These are phyloP conservation scores for Coregonus suidteri DNA, from an alignment of 2,797 vertebrate genomes.

Conservation along the genomic window DNA sequence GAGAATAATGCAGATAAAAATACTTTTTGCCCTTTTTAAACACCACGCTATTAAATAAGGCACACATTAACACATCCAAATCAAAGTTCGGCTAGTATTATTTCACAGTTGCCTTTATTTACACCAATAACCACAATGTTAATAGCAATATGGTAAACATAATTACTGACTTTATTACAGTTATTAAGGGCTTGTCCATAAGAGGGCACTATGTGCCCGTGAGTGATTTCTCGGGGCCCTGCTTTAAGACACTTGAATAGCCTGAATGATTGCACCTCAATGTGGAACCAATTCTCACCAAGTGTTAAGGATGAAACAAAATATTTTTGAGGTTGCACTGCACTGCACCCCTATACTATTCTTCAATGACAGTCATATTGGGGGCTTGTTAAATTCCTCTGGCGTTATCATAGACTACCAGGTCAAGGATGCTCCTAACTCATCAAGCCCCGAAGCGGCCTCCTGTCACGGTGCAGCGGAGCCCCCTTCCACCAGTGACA, in stretches of 20 bases:
- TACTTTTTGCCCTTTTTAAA: not conserved
- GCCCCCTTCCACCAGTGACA: not conserved
- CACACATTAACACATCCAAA: constrained; percentile 3
- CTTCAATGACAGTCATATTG: not conserved
- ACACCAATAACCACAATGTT: constrained; percentile 49
- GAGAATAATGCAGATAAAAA: not conserved
- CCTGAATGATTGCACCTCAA: not conserved
- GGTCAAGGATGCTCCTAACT: not conserved
- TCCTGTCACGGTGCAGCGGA: not conserved
- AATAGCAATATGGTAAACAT: constrained; percentile 52
- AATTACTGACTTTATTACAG: constrained; percentile 45
- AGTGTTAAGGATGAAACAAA: not conserved
- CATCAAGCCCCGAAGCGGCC: not conserved
- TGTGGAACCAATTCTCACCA: not conserved
- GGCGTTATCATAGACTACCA: not conserved
- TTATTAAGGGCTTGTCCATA: constrained; percentile 32
- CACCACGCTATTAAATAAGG: not conserved
- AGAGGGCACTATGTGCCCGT: constrained; percentile 43
- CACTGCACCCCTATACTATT: not conserved
- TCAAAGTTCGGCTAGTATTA: not conserved
- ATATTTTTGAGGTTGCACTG: not conserved
- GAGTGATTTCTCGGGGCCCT: not conserved
- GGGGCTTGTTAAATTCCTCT: not conserved
- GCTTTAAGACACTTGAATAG: not conserved
- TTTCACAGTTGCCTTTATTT: constrained; percentile 61